Base-by-base conservation (phyloP, 2,113 vertebrate genomes). In the Vombatus ursinus region DNA sequence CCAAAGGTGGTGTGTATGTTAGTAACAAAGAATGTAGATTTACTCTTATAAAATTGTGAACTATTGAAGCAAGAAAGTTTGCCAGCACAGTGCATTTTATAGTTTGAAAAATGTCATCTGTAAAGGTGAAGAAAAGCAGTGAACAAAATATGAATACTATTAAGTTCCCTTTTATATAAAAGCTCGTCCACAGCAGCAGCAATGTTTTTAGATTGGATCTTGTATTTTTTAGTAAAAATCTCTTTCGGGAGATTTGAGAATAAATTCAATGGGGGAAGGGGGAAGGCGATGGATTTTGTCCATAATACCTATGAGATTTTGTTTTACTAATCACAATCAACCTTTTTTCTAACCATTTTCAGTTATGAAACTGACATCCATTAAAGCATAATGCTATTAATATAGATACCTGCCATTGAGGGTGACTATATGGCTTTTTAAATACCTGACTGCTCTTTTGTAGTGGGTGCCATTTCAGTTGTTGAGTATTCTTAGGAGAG, bases 41-140 rank as follows among this genome's bases (percentile, higher is more conserved):
- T 98, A 97, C 98, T 98, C 49, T 97, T 97, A 93, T 93, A 98
- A 98, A 98, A 98, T 49, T 96, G 97, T 98, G 97, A 98, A 89
- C 97, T 98, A 89, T 97, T 95, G 97, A 98, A 98, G 97, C 97
- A 97, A 96, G 94, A 96, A 98, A 98, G 95, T 98, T 97, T 97
- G 97, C 95, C 95, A 97, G 95, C 94, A 97, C 23, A 57, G 61
- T 97, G 93, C 95, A 93, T 98, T 98, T 98, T 97, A 97, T 97
- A 92, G 96, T 97, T 98, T 98, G 94, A 97, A 97, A 98, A 98
- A 97, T 97, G 98, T 98, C 97, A 97, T 96, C 98, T 96, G 50
- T 98, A 98, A 98, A 98, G 97, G 97, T 98, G 97, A 98, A 96
- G 95, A 96, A 97, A 98, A 96, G 94, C 96, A 95, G 0, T 49